These are phyloP conservation scores for Cyrtonyx montezumae DNA, from an alignment of 2,113 vertebrate species.

Conservation along the genomic window DNA sequence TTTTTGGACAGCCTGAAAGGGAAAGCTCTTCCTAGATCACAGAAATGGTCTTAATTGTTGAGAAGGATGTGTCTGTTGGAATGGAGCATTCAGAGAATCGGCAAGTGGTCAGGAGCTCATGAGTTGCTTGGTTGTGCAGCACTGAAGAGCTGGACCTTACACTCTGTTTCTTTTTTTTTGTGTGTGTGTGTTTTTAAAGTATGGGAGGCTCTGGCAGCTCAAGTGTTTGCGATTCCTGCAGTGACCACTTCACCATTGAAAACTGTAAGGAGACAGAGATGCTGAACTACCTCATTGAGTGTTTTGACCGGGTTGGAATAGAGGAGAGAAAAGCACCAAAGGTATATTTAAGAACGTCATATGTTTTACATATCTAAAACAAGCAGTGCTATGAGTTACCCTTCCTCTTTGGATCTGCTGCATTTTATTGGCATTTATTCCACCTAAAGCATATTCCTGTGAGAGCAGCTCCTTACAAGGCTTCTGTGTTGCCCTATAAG, in stretches of 20 bases:
- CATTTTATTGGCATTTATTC: not conserved
- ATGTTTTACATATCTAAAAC: not conserved
- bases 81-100: not conserved
- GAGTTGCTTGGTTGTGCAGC: not conserved
- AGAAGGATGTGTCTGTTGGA: not conserved
- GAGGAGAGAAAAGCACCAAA: conserved; percentile 99
- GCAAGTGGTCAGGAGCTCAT: not conserved
- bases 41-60: not conserved
- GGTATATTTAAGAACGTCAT: conserved; percentile 74
- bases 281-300: conserved; percentile 99
- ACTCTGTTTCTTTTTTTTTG: not conserved
- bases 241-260: conserved; percentile 97
- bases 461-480: not conserved
- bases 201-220: conserved; percentile 84
- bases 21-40: not conserved
- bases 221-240: conserved; percentile 86
- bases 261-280: conserved; percentile 98
- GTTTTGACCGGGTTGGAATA: conserved; percentile 99
- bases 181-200: conserved; percentile 57
- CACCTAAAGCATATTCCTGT: not conserved
- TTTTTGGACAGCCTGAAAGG: not conserved
- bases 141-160: not conserved
- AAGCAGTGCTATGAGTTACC: not conserved
- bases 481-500: not conserved
- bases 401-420: not conserved